Conservation (phyloP, 2,797 vertebrate genomes). For the Rhabdophis nuchalis region DNA sequence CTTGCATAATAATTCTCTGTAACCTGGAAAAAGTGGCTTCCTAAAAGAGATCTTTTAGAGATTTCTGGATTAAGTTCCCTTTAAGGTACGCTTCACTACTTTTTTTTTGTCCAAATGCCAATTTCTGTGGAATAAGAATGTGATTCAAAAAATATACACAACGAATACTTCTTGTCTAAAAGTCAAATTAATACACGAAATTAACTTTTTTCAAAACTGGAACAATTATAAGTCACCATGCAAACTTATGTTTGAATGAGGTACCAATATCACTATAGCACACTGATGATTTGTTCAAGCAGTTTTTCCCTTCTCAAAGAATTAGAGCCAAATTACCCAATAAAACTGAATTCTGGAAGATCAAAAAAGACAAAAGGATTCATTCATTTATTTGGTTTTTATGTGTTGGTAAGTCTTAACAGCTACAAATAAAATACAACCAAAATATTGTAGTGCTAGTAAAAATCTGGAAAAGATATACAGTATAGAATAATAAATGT, state of each 20-base stretch:
- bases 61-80: no score
- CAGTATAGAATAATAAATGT: neutral
- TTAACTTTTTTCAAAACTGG: no score
- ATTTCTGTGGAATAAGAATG: neutral
- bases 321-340: no score
- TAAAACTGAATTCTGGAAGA: no score
- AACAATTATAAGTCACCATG: neutral
- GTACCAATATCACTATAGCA: no score
- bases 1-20: neutral
- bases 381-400: no score
- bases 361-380: neutral
- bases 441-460: neutral
- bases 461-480: neutral
- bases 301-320: no score
- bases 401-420: neutral
- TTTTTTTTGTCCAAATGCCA: neutral
- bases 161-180: neutral
- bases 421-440: neutral
- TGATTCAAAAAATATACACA: neutral
- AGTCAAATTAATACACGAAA: neutral
- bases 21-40: no score
- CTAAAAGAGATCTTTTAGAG: no score
- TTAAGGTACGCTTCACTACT: neutral
- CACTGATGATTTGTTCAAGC: no score
- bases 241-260: neutral